Base-by-base conservation (phyloP, 2,888 invertebrate genomes). In the Pollenia labialis region DNA sequence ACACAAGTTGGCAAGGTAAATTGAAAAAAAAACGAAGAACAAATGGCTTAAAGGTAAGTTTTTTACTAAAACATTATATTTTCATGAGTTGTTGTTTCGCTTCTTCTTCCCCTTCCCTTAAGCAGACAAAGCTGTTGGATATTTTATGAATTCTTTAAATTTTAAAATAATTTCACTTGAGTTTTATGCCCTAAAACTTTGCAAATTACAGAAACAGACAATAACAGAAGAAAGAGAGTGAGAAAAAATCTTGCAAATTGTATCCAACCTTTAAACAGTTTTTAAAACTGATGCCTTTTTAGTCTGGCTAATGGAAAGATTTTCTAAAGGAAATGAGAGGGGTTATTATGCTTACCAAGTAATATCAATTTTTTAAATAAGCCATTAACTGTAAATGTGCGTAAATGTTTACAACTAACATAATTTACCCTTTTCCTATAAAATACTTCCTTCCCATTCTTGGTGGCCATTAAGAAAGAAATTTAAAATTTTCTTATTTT, bases 341-440 rank as follows among this genome's bases (percentile, higher is more conserved):
- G 18, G n/a, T 9, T 62, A 71, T 62, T 46, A 72, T 62, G 46
- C 48, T 40, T 16, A 46, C n/a, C 71, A 80, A 58, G 44, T 64
- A 18, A 46, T 46, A 71, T 62, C 10, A 40, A 50, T 66, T 23
- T 75, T 77, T 40, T 74, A 68, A 84, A 79, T 79, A 74, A 66
- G 68, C 58, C 72, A 84, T 84, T 84, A 60, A 77, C 50, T 32
- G 44, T 69, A 75, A 79, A 81, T 85, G 66, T 85, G 62, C 72
- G 71, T 76, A 76, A 77, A 71, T 81, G 52, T 66, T 76, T 76
- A 75, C 80, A 74, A 56, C 18, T 42, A 23, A 66, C 60, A 69
- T 80, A 80, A 42, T 75, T 80, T 69, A 80, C 48, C 62, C 74
- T 56, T 80, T 69, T 76, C 46, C 42, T 52, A 12, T n/a, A 60